Evolutionary conservation across 1,140 invertebrate species (phyloP).

Genomic region (Philopotamus ludificatus): DNA sequence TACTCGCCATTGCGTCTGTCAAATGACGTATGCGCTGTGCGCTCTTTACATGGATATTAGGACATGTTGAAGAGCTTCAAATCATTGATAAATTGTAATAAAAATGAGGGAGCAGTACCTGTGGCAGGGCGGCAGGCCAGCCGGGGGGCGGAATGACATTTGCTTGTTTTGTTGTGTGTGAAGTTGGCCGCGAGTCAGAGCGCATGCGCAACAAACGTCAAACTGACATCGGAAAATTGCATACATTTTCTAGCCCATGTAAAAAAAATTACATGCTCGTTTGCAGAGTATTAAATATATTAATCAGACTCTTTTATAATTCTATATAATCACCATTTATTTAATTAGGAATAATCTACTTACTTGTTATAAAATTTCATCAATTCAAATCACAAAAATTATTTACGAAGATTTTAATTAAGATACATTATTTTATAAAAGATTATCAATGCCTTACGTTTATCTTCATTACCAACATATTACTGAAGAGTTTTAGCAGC

Average conservation of each 20-base stretch:
- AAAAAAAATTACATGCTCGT: background rate
- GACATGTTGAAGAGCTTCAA: background rate
- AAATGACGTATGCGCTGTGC: too few relatives aligned
- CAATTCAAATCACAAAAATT: background rate
- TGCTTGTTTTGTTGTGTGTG: conserved; percentile 26
- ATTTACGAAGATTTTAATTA: background rate
- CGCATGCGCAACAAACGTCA: conserved; percentile 22
- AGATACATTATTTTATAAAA: background rate
- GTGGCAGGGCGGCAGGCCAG: background rate
- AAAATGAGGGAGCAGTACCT: background rate
- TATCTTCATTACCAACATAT: too few relatives aligned
- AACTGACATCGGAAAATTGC: conserved; percentile 4
- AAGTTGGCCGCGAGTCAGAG: conserved; percentile 17
- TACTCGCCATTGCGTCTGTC: background rate
- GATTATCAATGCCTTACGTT: too few relatives aligned
- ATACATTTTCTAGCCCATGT: background rate
- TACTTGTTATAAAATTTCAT: background rate
- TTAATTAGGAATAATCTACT: background rate
- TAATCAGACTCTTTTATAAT: background rate
- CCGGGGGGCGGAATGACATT: conserved; percentile 26
- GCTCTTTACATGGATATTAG: background rate
- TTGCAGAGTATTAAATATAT: background rate
- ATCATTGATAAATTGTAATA: background rate
- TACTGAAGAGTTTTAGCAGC: too few relatives aligned
- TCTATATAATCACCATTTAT: background rate